Conservation (phyloP, 2,113 vertebrate species). For the Amia ocellicauda region DNA sequence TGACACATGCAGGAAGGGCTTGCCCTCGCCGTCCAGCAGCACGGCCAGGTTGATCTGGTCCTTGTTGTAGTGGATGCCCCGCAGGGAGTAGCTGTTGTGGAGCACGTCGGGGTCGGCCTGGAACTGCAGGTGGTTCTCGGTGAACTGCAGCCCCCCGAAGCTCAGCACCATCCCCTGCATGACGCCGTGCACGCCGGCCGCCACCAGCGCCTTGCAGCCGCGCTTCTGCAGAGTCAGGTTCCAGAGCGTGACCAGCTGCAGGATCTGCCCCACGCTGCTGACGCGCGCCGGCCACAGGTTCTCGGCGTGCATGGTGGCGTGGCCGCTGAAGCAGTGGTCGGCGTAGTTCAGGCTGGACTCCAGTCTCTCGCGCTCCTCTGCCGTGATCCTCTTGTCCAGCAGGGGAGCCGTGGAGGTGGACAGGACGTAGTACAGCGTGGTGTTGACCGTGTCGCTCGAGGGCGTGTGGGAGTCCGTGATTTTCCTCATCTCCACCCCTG, state of each 20-base stretch:
- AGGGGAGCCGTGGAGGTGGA: constrained; percentile 78
- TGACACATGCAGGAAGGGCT: constrained; percentile 86
- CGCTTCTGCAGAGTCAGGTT: constrained; percentile 89
- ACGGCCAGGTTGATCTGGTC: constrained; percentile 88
- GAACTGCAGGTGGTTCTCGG: constrained; percentile 96
- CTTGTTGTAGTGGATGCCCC: constrained; percentile 89
- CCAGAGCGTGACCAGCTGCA: constrained; percentile 92
- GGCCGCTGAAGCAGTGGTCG: constrained; percentile 95
- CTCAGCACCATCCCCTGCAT: constrained; percentile 96
- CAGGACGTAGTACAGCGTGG: constrained; percentile 89
- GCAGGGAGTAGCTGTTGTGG: constrained; percentile 92
- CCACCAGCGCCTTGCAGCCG: constrained; percentile 85
- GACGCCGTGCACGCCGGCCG: constrained; percentile 81
- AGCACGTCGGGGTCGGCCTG: constrained; percentile 91
- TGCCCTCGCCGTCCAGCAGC: constrained; percentile 77
- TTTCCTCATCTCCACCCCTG: constrained; percentile 91
- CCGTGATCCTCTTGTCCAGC: constrained; percentile 63
- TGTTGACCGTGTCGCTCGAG: constrained; percentile 85
- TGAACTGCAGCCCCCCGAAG: constrained; percentile 96
- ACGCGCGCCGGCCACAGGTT: constrained; percentile 87
- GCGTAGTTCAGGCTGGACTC: constrained; percentile 87
- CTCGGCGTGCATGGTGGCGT: constrained; percentile 93
- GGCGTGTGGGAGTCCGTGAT: constrained; percentile 88
- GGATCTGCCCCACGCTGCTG: constrained; percentile 69
- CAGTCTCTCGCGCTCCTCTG: constrained; percentile 73